phyloP scores from a whole-genome alignment of 2,888 invertebrate species.

The Arctia plantaginis region DNA sequence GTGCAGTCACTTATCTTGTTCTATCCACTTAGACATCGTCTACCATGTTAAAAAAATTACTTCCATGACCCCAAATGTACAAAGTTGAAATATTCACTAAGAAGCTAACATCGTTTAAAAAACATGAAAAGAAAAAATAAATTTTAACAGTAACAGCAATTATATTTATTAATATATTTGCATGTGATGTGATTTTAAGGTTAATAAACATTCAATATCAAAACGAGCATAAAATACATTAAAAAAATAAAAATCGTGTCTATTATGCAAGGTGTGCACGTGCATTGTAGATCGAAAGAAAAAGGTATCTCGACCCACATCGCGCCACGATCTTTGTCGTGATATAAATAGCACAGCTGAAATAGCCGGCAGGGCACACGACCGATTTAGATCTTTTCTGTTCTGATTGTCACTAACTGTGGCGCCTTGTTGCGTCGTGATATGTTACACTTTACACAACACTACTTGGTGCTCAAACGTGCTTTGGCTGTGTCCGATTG shows the following conservation, averaged over 20 bases:
- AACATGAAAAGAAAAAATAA: background rate
- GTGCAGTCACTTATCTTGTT: background rate
- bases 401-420: conserved; percentile 61
- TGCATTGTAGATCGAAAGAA: conserved; percentile 56
- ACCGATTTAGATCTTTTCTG: conserved; percentile 70
- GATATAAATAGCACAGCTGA: conserved; percentile 74
- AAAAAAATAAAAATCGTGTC: conserved; percentile 7
- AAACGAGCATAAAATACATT: background rate
- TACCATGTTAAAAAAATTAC: background rate
- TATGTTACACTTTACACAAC: conserved; percentile 29
- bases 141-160: background rate
- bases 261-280: conserved; percentile 60
- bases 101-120: background rate
- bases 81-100: background rate
- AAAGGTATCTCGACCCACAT: conserved; percentile 79
- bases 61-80: background rate
- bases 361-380: conserved; percentile 78
- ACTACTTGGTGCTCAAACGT: conserved; percentile 4
- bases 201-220: background rate
- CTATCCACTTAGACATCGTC: too few relatives aligned
- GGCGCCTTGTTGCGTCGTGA: conserved; percentile 54
- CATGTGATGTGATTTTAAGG: background rate
- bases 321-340: conserved; percentile 67
- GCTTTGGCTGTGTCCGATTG: conserved; percentile 7
- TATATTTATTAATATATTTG: too few relatives aligned